A percentile compares a stretch with the other conserved stretches of the same genome.
Evolutionary conservation across 1,140 invertebrate species (phyloP).

Genomic region (Helicorthomorpha holstii): DNA sequence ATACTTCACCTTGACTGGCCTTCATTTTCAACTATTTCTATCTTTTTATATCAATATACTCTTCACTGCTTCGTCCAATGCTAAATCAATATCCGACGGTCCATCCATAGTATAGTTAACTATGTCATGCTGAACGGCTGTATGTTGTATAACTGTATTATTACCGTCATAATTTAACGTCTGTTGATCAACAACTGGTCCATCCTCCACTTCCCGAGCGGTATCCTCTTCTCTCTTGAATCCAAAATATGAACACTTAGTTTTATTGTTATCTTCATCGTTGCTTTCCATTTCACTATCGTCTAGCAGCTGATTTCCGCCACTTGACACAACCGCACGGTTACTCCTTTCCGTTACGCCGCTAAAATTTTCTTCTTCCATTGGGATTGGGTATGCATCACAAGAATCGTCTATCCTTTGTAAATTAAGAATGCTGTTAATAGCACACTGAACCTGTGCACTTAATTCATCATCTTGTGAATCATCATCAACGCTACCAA

Average conservation of each 20-base stretch:
- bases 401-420: conserved; percentile 30
- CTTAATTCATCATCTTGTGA: conserved; percentile 30
- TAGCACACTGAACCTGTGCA: conserved; percentile 56
- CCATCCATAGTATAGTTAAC: background rate
- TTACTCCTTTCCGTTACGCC: conserved; percentile 9
- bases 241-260: background rate
- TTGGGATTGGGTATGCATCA: background rate
- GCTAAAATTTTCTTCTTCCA: background rate
- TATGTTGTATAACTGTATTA: too few species aligned
- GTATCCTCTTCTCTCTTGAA: conserved; percentile 1
- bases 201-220: conserved; percentile 2
- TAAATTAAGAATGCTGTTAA: conserved; percentile 55
- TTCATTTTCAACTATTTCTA: too few species aligned
- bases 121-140: conserved; percentile 3
- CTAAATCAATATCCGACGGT: conserved; percentile 20
- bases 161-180: conserved; percentile 7
- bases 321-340: conserved; percentile 11
- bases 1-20: too few species aligned
- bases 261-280: conserved; percentile 2
- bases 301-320: conserved; percentile 10
- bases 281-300: background rate
- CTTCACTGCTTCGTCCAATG: conserved; percentile 35
- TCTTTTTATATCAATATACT: conserved; percentile 28
- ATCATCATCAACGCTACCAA: background rate
- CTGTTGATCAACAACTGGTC: conserved; percentile 1